Evolutionary conservation across 2,797 vertebrate species (phyloP).

Genomic region (Malacoctenus gilli): DNA sequence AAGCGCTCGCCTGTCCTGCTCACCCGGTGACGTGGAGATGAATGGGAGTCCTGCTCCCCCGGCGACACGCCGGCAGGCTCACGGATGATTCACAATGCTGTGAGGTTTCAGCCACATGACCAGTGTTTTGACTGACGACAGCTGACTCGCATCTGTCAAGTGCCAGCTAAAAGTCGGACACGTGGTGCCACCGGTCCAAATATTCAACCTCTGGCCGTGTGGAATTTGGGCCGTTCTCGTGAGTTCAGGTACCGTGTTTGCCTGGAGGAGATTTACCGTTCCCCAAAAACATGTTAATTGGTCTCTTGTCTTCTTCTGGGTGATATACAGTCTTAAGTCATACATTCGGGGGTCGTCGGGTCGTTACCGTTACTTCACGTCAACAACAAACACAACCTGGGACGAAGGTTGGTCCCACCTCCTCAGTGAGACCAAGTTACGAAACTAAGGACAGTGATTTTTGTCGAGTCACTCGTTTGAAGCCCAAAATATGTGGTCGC

Average conservation of each 20-base stretch:
- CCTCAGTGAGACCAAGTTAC: too few species aligned
- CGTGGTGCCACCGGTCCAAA: constrained; percentile 38
- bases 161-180: constrained; percentile 27
- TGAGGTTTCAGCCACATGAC: constrained; percentile 4
- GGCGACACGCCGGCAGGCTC: constrained; percentile 9
- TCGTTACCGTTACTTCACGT: constrained; percentile 15
- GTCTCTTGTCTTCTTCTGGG: constrained; percentile 48
- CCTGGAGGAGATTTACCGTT: constrained; percentile 73
- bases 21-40: constrained; percentile 14
- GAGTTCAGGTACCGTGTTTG: constrained; percentile 65
- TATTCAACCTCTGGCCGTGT: constrained; percentile 46
- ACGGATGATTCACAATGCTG: constrained; percentile 19
- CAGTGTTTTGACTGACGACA: constrained; percentile 16
- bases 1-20: constrained; percentile 34
- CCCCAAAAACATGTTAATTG: constrained; percentile 78
- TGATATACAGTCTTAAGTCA: constrained; percentile 66
- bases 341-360: constrained; percentile 28
- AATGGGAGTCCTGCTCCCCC: constrained; percentile 14
- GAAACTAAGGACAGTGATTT: too few species aligned
- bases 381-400: constrained; percentile 26
- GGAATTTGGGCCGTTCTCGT: constrained; percentile 74
- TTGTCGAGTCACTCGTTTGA: constrained; percentile 1
- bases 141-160: constrained; percentile 45
- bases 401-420: constrained; percentile 1
- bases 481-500: too few species aligned